Conservation (phyloP, 2,113 vertebrate species). For the Bubalus kerabau region DNA sequence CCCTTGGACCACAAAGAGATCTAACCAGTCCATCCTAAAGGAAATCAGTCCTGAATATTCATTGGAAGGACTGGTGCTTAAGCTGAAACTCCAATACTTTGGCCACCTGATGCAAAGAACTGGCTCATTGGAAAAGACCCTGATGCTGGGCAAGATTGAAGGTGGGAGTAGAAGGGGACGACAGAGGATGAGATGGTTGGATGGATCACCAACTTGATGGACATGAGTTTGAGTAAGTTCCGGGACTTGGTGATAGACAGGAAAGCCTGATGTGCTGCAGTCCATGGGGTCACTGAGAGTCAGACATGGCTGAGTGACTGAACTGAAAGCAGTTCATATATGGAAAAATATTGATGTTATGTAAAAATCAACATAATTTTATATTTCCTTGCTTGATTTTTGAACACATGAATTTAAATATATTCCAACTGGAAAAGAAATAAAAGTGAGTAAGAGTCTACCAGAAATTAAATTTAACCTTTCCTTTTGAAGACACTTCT, state of each 20-base stretch:
- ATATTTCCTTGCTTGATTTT: slow-evolving; percentile 46
- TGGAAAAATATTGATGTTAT: neutral
- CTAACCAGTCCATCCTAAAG: neutral
- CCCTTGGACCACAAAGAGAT: neutral
- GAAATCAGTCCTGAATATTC: neutral
- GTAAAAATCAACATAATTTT: slow-evolving; percentile 62
- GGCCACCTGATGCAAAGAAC: neutral
- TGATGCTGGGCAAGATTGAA: neutral
- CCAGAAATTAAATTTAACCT: slow-evolving; percentile 31
- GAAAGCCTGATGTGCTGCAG: neutral
- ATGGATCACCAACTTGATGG: neutral
- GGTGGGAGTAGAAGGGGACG: neutral
- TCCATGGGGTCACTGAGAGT: neutral
- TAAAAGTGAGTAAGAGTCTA: neutral
- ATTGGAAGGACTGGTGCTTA: neutral
- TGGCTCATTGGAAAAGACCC: neutral
- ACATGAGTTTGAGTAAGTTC: neutral
- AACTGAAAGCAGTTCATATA: slow-evolving; percentile 18
- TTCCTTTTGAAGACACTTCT: slow-evolving; percentile 3
- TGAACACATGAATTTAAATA: slow-evolving; percentile 30
- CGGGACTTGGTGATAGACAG: neutral
- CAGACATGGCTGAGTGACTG: neutral
- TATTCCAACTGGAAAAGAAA: slow-evolving; percentile 5
- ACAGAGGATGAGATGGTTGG: neutral
- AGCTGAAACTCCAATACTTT: neutral